phyloP scores from a whole-genome alignment of 1,140 invertebrate genomes.

The Bombus confusus region DNA sequence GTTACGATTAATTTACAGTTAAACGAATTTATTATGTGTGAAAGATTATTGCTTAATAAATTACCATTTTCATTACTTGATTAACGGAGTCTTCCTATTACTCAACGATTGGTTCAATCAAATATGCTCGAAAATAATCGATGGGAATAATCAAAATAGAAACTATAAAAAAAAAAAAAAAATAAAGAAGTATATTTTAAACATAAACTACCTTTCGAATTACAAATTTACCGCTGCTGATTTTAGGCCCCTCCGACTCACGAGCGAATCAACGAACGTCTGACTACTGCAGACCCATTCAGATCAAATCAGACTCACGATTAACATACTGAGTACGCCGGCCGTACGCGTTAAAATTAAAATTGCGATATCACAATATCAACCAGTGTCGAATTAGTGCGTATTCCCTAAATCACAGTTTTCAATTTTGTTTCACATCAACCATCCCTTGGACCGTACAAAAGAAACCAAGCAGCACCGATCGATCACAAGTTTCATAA shows the following conservation, averaged over 20 bases:
- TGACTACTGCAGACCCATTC: too few relatives aligned
- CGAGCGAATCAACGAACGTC: too few relatives aligned
- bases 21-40: background rate
- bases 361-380: background rate
- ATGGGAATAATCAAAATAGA: background rate
- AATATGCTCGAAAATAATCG: background rate
- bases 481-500: slow-evolving; percentile 43
- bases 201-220: too few relatives aligned
- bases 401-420: background rate
- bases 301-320: too few relatives aligned
- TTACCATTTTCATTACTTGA: background rate
- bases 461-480: background rate
- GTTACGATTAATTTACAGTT: background rate
- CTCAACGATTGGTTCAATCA: background rate
- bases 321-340: too few relatives aligned
- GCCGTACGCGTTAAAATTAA: background rate
- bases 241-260: too few relatives aligned
- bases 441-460: background rate
- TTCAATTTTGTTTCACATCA: background rate
- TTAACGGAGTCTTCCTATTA: background rate
- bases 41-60: background rate
- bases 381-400: background rate
- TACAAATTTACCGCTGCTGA: too few relatives aligned
- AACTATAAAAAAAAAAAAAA: background rate
- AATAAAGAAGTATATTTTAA: too few relatives aligned